Evolutionary conservation across 2,888 invertebrate genomes (phyloP), one percentile per base, ranked within the genome.

Genomic region (Venusia cambrica): DNA sequence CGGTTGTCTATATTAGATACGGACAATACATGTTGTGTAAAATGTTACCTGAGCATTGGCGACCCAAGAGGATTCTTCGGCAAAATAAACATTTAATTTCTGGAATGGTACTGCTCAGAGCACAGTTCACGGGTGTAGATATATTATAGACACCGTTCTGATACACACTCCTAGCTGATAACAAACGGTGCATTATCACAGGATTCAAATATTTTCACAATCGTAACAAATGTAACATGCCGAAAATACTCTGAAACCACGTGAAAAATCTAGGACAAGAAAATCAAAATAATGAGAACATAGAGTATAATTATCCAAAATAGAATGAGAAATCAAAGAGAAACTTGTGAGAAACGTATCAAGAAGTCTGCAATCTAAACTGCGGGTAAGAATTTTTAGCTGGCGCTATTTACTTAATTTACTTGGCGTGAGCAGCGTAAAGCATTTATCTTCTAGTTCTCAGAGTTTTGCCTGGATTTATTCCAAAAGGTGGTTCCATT

Each of bases 31-130:
- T 18, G n/a, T n/a, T n/a, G n/a, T n/a, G 13, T 0, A 24, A 5
- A 20, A 28, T 3, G 10, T 47, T 67, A 84, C 87, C 87, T 75
- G 74, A 57, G 54, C 66, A 61, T 22, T 63, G 50, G 13, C 65
- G 67, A 25, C 68, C 64, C 46, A 78, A 48, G 54, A 84, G 62
- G 44, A 76, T 62, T 65, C 72, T 83, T 33, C 70, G 75, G 51
- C 87, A 87, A 67, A 78, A 80, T 9, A 73, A 75, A 64, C 87
- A 87, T 77, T 81, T 80, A 64, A 78, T 69, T 57, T 80, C 73
- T 12, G 64, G 48, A 47, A 57, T 51, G 24, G 57, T 41, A 32
- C 57, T 48, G 43, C 41, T 68, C 5, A 64, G 16, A 10, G 62
- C 51, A 59, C 55, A 73, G 36, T 59, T 72, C 17, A 66, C 48